Percentiles rank a stretch among this genome's conserved stretches.
Conservation (phyloP, 1,140 invertebrate genomes). For the Danaus melanippus region DNA sequence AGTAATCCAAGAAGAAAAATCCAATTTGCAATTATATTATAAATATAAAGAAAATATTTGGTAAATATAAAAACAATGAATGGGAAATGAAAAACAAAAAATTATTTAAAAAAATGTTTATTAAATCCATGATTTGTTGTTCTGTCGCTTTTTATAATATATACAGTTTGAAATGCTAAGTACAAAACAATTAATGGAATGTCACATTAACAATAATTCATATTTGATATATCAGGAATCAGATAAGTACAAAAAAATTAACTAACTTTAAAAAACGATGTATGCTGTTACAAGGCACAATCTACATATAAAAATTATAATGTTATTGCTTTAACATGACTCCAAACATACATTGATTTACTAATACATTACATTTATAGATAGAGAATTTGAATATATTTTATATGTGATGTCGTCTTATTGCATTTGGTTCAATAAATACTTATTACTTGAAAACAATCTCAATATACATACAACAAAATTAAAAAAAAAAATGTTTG, state of each 20-base stretch:
- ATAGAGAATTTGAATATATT: too few species aligned
- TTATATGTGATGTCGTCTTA: conserved; percentile 16
- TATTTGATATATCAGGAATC: conserved; percentile 10
- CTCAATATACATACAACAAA: conserved; percentile 9
- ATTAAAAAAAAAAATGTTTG: conserved; percentile 2
- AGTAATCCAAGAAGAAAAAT: too few species aligned
- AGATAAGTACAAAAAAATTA: not conserved
- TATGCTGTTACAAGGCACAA: not conserved
- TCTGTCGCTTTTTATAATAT: conserved; percentile 45
- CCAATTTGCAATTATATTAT: too few species aligned
- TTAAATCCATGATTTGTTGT: conserved; percentile 57
- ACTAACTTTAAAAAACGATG: conserved; percentile 1
- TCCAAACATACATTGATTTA: not conserved
- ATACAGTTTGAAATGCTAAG: conserved; percentile 59
- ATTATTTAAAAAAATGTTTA: conserved; percentile 48
- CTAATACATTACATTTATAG: too few species aligned
- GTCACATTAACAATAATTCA: conserved; percentile 28
- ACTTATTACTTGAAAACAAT: conserved; percentile 5
- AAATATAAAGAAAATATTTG: too few species aligned
- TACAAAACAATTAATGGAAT: conserved; percentile 54
- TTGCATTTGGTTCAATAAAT: conserved; percentile 12
- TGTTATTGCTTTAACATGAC: not conserved
- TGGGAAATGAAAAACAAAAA: conserved; percentile 16
- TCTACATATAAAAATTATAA: not conserved
- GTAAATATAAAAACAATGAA: conserved; percentile 17